Evolutionary conservation across 2,888 invertebrate species (phyloP), one percentile per base, ranked within the genome.

Genomic region (Diachrysia chrysitis): DNA sequence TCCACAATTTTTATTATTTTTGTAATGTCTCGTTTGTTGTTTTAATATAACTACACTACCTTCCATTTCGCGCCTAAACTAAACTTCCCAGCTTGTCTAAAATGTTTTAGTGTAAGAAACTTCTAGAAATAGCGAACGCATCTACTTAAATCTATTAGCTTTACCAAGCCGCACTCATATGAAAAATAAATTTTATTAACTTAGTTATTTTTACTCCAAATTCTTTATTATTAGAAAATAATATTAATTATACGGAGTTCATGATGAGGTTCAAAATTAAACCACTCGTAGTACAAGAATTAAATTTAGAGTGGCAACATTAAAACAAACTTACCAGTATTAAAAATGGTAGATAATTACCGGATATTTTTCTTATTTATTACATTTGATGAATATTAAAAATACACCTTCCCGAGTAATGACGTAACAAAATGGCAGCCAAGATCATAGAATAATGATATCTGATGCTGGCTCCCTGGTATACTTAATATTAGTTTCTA

Each of bases 161-260:
- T 23, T 62, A 53, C 35, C 57, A 57, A 46, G 71, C 79, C 80
- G 79, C 79, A 78, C 69, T 42, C 29, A 58, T 60, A 63, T 58
- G 56, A 32, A 42, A 19, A 42, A n/a, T n/a, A 42, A 42, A n/a
- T 14, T 37, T 42, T 21, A 4, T 19, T 21, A 21, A 51, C 21
- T 12, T 51, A 21, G 21, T 51, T 21, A 19, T 51, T 12, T 21
- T 21, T 10, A 19, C 17, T 17, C 17, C 48, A 17, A 51, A 51
- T 51, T 51, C 21, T 51, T 19, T 7, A 9, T 37, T 25, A 25
- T 5, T 51, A 51, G 21, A 51, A 51, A 51, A 51, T 51, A 51
- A 51, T 51, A 51, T 51, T 51, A 51, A 51, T 3, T 51, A 51
- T 51, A 51, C 48, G n/a, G 5, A n/a, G n/a, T 42, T 25, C 25